These are phyloP conservation scores for Stercorarius parasiticus DNA, from an alignment of 2,113 vertebrate genomes.

Conservation along the genomic window DNA sequence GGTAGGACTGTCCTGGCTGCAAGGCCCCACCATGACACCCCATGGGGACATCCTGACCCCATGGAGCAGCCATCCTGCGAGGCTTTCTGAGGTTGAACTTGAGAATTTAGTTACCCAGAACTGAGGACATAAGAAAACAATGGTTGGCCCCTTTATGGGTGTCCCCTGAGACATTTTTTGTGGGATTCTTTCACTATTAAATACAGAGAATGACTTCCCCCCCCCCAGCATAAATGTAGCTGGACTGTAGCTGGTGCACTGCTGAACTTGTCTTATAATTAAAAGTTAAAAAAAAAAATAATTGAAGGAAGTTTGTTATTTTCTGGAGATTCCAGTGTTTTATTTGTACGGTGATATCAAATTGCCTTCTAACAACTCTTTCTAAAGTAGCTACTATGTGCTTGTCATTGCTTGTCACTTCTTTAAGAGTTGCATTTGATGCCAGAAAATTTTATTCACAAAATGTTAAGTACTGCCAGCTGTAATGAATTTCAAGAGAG, in stretches of 20 bases:
- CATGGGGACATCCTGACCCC: accelerated
- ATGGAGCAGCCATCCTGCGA: not conserved
- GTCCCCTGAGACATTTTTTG: not conserved
- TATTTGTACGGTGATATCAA: not conserved
- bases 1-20: not conserved
- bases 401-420: not conserved
- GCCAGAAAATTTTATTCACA: not conserved
- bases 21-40: not conserved
- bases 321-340: not conserved
- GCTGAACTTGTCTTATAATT: not conserved
- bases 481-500: not conserved
- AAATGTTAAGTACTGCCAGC: not conserved
- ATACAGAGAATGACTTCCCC: accelerated
- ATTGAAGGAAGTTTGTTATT: not conserved
- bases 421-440: not conserved
- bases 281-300: not conserved
- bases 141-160: accelerated
- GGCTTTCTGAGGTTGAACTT: not conserved
- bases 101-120: not conserved
- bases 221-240: not conserved
- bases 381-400: not conserved
- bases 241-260: not conserved
- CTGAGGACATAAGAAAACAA: not conserved
- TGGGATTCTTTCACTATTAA: not conserved
- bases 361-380: not conserved